Evolutionary conservation across 1,140 invertebrate species (phyloP), one percentile per base, ranked within the genome.

Genomic region (Contarinia nasturtii): DNA sequence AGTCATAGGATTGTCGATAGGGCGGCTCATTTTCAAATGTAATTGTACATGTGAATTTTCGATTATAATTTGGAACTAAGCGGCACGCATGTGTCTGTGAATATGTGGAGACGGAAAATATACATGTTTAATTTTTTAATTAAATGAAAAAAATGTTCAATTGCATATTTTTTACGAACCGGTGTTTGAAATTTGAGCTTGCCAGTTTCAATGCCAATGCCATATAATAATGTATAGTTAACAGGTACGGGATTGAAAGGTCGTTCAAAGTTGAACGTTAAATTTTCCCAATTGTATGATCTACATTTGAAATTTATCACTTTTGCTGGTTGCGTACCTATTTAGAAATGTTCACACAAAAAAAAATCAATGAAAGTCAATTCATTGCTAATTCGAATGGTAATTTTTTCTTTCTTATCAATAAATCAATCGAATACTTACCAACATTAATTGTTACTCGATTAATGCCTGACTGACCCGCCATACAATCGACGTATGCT

Each of bases 251-350:
- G 67, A 54, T 72, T 72, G 1, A 64, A 52, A 2, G 66, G 64
- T 27, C 66, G 65, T 2, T 60, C 68, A 77, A 79, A 84, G 8
- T 68, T 66, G 53, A 80, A 84, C 2, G 64, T 74, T 22, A 82
- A 56, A 49, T 69, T 73, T 45, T 79, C 67, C 67, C 76, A 75
- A 57, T 82, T 80, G 33, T 68, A 57, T n/a, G 76, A 77, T 15
- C 75, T 57, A 52, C 80, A 84, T 7, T 56, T 61, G 50, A 82
- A 80, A 54, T 79, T 71, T 10, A 57, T 60, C 2, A 79, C 73
- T 48, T 68, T 55, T 45, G 66, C 50, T 14, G 77, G 76, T 54
- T 64, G 61, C 46, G 19, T 20, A 18, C 46, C 46, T 43, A 43
- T 18, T 18, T 19, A 43, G 18, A 43, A 12, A 41, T n/a, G n/a